Conservation (phyloP, 2,797 vertebrate genomes). For the Gymnoscopelus braueri region DNA sequence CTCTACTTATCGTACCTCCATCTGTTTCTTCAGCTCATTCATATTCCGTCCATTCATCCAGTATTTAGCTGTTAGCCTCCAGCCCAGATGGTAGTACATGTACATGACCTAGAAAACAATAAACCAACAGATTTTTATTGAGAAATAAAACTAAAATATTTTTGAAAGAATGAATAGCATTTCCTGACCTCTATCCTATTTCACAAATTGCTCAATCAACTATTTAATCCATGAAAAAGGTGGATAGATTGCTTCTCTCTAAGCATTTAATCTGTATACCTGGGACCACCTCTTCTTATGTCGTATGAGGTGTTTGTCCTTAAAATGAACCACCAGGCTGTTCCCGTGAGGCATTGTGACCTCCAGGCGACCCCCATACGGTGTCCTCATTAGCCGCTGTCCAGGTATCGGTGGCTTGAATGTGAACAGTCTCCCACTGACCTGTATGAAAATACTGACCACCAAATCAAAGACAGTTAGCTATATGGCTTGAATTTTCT, state of each 20-base stretch:
- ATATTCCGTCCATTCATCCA: slow-evolving; percentile 24
- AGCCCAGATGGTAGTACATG: slow-evolving; percentile 76
- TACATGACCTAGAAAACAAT: slow-evolving; percentile 74
- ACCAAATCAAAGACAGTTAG: too few species aligned
- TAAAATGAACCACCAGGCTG: slow-evolving; percentile 71
- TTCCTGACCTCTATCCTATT: too few species aligned
- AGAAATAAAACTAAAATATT: neutral
- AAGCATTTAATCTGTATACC: slow-evolving; percentile 43
- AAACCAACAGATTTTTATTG: neutral
- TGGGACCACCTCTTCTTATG: slow-evolving; percentile 85
- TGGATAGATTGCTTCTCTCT: too few species aligned
- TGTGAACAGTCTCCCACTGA: slow-evolving; percentile 49
- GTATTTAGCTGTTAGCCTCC: slow-evolving; percentile 67
- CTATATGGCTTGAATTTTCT: too few species aligned
- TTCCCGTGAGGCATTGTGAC: slow-evolving; percentile 77
- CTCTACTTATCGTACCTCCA: slow-evolving; percentile 45
- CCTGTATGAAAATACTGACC: slow-evolving; percentile 66
- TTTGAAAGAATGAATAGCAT: too few species aligned
- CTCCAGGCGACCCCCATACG: slow-evolving; percentile 77
- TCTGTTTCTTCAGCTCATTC: neutral
- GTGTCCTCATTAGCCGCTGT: slow-evolving; percentile 68
- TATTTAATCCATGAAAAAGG: too few species aligned
- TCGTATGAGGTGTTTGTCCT: slow-evolving; percentile 77
- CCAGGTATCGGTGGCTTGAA: slow-evolving; percentile 18
- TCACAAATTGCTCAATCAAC: too few species aligned